Base-by-base conservation (phyloP, 2,113 vertebrate genomes). In the Alaudala cheleensis region DNA sequence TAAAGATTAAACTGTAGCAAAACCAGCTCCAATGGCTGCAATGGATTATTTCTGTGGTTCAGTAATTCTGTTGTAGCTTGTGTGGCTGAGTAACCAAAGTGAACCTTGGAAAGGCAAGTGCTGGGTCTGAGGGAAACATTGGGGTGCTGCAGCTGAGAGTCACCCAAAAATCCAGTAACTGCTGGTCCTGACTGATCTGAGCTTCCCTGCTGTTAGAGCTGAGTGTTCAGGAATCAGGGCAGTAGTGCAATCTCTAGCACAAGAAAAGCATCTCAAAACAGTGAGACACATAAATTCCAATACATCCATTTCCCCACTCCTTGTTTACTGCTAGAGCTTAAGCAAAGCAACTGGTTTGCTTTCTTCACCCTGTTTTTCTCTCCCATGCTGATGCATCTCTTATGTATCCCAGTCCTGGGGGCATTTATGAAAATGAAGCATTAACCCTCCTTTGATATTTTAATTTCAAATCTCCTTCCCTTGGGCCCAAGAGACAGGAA, bases 301-400 rank as follows among this genome's bases (percentile, higher is more conserved):
- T 5, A 33, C 40, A 65, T 54, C 40, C 14, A 8, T 26, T 21
- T 58, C 10, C 23, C 15, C 14, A 2, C 21, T n/a, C 34, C 13
- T 67, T 28, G 18, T 45, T 74, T 62, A 44, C 33, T 72, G 73
- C 49, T 56, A 28, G 14, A 44, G 9, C 22, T 62, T 40, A 31
- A 66, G n/a, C 47, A 86, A 53, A 92, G 25, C 14, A 54, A 11
- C 1, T 13, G 4, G 31, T 29, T 44, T 53, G 6, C 31, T 71
- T 67, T 62, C 66, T 25, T 34, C 26, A 39, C 5, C 42, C 33
- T 6, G 0, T 20, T 88, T 67, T 47, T 69, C 10, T 5, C 21
- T 67, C 33, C 44, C 56, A 25, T 4, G 1, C 33, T 42, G n/a
- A 13, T 11, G 12, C 4, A 2, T 3, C 14, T 13, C 29, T 14